These are phyloP conservation scores for Porites cylindrica DNA, from an alignment of 92 coral and sea anemone genomes.

Conservation along the genomic window DNA sequence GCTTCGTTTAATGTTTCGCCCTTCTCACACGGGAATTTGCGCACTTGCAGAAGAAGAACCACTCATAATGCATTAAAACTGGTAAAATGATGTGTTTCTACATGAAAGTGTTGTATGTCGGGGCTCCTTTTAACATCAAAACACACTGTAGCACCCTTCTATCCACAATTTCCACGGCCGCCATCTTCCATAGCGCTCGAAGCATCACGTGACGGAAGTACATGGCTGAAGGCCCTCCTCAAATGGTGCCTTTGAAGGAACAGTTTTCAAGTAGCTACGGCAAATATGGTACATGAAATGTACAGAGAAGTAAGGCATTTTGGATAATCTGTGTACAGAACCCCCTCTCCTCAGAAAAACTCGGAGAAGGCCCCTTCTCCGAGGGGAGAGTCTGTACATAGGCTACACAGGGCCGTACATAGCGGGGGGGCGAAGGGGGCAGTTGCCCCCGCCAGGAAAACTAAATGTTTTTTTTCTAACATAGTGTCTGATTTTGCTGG, in stretches of 20 bases:
- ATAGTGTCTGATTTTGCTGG: too few species aligned
- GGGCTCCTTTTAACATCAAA: conserved; percentile 21
- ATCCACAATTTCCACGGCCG: conserved; percentile 40
- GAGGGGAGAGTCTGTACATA: too few species aligned
- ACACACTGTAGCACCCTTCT: not conserved
- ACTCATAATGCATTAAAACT: conserved; percentile 8
- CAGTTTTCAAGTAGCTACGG: not conserved
- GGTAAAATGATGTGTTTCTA: conserved; percentile 9
- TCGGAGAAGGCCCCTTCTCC: too few species aligned
- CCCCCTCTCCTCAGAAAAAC: too few species aligned
- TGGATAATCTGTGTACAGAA: too few species aligned
- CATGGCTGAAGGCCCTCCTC: conserved; percentile 4
- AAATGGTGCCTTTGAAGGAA: conserved; percentile 8
- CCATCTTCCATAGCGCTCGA: conserved; percentile 68
- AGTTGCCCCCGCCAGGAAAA: too few species aligned
- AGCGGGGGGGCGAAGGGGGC: too few species aligned
- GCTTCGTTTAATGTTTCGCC: not conserved
- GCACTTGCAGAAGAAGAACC: not conserved
- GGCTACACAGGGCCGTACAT: too few species aligned
- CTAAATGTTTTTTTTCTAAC: too few species aligned
- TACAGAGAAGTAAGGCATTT: too few species aligned
- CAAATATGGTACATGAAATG: too few species aligned
- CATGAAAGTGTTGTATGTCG: not conserved
- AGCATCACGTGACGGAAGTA: conserved; percentile 42
- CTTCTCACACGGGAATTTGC: conserved; percentile 20